Evolutionary conservation across 2,888 invertebrate genomes (phyloP).

Genomic region (Artemia sinica): DNA sequence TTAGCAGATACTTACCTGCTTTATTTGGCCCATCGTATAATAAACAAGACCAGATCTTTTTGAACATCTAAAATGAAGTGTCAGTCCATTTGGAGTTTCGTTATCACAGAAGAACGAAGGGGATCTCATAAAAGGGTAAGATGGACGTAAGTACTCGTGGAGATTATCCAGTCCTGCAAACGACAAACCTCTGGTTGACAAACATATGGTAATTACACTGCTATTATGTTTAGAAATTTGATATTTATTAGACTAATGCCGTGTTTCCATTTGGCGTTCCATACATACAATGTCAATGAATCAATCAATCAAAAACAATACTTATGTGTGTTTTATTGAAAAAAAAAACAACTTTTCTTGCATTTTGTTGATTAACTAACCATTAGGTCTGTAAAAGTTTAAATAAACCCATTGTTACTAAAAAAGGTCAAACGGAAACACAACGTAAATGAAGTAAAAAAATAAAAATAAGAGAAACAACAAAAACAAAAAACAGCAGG

Average conservation of each 20-base stretch:
- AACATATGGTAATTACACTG: not conserved
- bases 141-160: constrained; percentile 90
- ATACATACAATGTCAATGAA: too few species aligned
- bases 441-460: too few species aligned
- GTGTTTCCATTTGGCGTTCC: too few species aligned
- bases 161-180: constrained; percentile 59
- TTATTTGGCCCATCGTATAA: constrained; percentile 91
- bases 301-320: too few species aligned
- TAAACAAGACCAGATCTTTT: constrained; percentile 83
- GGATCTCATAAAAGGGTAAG: constrained; percentile 70
- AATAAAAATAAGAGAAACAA: too few species aligned
- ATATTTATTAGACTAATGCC: not conserved
- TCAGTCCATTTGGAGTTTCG: constrained; percentile 76
- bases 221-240: not conserved
- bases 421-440: too few species aligned
- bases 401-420: too few species aligned
- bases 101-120: constrained; percentile 95
- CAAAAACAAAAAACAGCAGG: too few species aligned
- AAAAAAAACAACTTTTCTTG: too few species aligned
- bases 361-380: too few species aligned
- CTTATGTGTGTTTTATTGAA: too few species aligned
- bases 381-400: too few species aligned
- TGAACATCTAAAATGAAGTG: constrained; percentile 76
- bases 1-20: constrained; percentile 43
- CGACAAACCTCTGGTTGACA: constrained; percentile 2